These are phyloP conservation scores for Lota lota DNA, from an alignment of 2,113 vertebrate genomes.

Conservation along the genomic window DNA sequence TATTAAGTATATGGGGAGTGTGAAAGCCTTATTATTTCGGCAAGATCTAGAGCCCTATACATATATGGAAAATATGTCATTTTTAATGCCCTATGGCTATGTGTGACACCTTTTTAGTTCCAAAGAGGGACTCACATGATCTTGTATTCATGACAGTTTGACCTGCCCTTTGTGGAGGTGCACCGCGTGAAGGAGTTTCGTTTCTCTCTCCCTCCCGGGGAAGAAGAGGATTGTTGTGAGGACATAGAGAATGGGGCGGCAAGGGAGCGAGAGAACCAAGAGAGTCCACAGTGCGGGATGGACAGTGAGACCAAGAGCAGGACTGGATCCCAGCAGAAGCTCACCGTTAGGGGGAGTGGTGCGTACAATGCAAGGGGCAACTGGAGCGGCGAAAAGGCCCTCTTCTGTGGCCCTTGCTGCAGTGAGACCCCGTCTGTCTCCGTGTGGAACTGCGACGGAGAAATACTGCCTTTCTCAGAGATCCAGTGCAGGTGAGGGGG, in stretches of 20 bases:
- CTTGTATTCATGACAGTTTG: conserved; percentile 71
- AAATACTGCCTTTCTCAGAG: conserved; percentile 67
- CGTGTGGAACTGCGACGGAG: conserved; percentile 81
- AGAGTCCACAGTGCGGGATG: not conserved
- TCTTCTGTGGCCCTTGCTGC: conserved; percentile 65
- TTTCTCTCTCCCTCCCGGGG: conserved; percentile 56
- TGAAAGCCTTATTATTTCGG: too few relatives aligned
- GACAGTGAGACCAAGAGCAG: conserved; percentile 26
- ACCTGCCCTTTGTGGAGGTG: conserved; percentile 80
- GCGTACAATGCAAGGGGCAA: not conserved
- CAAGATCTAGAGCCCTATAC: too few relatives aligned
- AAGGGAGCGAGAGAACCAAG: conserved; percentile 17
- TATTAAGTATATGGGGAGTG: too few relatives aligned
- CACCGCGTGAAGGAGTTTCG: conserved; percentile 76
- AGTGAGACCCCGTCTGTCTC: conserved; percentile 55
- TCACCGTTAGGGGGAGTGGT: conserved; percentile 29
- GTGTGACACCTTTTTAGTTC: too few relatives aligned
- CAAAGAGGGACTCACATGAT: too few relatives aligned
- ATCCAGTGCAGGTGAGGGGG: conserved; percentile 69
- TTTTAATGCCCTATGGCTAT: too few relatives aligned
- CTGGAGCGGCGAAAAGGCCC: conserved; percentile 26
- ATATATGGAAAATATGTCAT: too few relatives aligned
- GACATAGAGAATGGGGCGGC: not conserved
- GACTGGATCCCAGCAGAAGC: conserved; percentile 52
- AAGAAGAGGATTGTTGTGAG: conserved; percentile 39